These are phyloP conservation scores for Coenobita brevimanus DNA, from an alignment of 1,140 invertebrate species.

Conservation along the genomic window DNA sequence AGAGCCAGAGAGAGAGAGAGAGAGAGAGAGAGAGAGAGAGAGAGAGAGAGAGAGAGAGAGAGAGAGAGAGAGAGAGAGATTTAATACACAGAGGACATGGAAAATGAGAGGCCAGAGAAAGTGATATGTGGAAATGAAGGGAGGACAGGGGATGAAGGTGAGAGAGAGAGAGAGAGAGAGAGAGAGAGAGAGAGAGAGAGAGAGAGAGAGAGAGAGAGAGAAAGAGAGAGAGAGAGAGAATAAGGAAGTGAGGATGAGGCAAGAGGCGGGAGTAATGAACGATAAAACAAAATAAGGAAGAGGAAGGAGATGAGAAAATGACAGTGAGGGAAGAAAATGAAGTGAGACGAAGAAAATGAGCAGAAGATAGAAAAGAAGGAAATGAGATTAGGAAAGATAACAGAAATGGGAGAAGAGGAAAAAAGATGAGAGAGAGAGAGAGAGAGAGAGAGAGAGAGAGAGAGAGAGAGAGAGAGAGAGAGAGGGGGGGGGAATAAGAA, in stretches of 20 bases:
- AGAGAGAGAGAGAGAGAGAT: neutral
- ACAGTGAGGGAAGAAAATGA: neutral
- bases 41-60: too few species aligned
- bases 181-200: neutral
- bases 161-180: too few species aligned
- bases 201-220: conserved; percentile 24
- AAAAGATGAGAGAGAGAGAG: conserved; percentile 10
- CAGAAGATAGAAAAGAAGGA: neutral
- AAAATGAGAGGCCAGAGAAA: neutral
- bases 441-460: conserved; percentile 31
- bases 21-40: neutral
- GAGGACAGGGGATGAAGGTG: too few species aligned
- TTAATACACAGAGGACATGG: too few species aligned
- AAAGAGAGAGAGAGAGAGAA: conserved; percentile 1
- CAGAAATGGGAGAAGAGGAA: neutral
- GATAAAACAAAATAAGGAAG: neutral
- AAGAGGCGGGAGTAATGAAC: neutral
- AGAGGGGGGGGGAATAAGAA: neutral
- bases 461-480: neutral
- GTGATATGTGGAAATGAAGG: neutral
- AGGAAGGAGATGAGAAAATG: neutral
- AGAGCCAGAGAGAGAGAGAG: neutral
- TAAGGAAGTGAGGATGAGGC: neutral
- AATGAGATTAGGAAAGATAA: too few species aligned
- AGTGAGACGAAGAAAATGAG: neutral